These are phyloP conservation scores for Zosterops lateralis DNA, from an alignment of 2,113 vertebrate species.

Conservation along the genomic window DNA sequence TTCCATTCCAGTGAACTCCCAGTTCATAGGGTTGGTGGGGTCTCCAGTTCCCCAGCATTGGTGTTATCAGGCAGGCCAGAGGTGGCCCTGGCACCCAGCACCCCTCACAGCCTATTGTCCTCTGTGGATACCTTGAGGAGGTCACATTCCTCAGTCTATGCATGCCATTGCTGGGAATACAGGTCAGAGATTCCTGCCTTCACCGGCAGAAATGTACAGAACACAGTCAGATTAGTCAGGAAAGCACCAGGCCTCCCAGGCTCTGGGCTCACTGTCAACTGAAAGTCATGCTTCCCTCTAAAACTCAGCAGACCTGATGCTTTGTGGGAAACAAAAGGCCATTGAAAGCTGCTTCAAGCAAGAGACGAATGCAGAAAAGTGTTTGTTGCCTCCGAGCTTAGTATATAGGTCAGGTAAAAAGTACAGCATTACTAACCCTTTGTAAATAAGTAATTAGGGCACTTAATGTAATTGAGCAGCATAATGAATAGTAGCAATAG, in stretches of 20 bases:
- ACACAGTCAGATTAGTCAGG: fast-evolving
- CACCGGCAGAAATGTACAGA: neutral
- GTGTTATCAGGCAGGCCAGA: fast-evolving
- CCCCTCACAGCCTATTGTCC: neutral
- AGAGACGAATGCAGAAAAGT: neutral
- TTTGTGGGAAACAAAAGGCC: neutral
- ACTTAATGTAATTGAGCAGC: slow-evolving; percentile 53
- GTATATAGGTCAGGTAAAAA: neutral
- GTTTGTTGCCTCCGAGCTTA: neutral
- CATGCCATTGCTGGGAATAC: neutral
- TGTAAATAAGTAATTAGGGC: slow-evolving; percentile 66
- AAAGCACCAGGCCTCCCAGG: neutral
- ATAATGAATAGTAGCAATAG: slow-evolving; percentile 51
- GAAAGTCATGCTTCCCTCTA: neutral
- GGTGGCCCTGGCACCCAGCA: neutral
- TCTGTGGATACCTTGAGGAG: neutral
- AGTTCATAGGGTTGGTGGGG: fast-evolving
- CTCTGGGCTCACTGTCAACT: neutral
- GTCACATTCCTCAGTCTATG: too few relatives aligned
- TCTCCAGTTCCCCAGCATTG: neutral
- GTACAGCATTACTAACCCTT: slow-evolving; percentile 35
- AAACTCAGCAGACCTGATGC: neutral
- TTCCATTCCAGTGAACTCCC: neutral
- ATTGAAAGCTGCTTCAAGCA: neutral
- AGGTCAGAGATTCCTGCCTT: neutral